Evolutionary conservation across 2,888 invertebrate species (phyloP).

Genomic region (Anarsia innoxiella): DNA sequence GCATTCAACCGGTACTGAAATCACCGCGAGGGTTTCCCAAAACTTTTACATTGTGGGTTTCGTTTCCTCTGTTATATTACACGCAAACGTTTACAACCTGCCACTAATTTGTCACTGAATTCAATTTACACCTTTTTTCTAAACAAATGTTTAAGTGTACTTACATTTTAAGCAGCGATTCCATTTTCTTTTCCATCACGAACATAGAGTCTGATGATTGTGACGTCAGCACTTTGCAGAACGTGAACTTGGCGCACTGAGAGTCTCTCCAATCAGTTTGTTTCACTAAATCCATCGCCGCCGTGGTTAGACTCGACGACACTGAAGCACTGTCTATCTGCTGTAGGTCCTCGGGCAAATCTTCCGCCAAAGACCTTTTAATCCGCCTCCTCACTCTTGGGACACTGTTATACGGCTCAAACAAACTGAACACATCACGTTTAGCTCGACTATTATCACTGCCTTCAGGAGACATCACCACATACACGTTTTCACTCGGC

Average conservation of each 20-base stretch:
- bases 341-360: conserved; percentile 62
- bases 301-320: conserved; percentile 48
- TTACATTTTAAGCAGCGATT: conserved; percentile 82
- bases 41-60: too few species aligned
- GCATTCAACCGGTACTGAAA: too few species aligned
- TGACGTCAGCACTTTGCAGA: conserved; percentile 83
- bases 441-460: conserved; percentile 44
- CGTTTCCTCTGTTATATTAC: too few species aligned
- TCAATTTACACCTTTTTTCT: too few species aligned
- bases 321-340: conserved; percentile 40
- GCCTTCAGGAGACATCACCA: conserved; percentile 65
- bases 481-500: conserved; percentile 71
- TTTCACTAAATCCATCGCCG: conserved; percentile 62
- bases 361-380: conserved; percentile 46
- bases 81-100: too few species aligned
- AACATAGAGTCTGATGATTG: conserved; percentile 81
- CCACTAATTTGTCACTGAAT: too few species aligned
- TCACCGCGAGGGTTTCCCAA: too few species aligned
- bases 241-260: conserved; percentile 84
- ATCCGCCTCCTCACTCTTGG: conserved; percentile 43
- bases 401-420: conserved; percentile 33
- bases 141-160: conserved; percentile 39
- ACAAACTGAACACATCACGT: conserved; percentile 42
- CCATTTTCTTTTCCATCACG: conserved; percentile 88
- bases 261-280: conserved; percentile 83